Percentiles rank a stretch among this genome's conserved stretches.
phyloP scores from a whole-genome alignment of 2,113 vertebrate genomes.

The Limanda limanda region DNA sequence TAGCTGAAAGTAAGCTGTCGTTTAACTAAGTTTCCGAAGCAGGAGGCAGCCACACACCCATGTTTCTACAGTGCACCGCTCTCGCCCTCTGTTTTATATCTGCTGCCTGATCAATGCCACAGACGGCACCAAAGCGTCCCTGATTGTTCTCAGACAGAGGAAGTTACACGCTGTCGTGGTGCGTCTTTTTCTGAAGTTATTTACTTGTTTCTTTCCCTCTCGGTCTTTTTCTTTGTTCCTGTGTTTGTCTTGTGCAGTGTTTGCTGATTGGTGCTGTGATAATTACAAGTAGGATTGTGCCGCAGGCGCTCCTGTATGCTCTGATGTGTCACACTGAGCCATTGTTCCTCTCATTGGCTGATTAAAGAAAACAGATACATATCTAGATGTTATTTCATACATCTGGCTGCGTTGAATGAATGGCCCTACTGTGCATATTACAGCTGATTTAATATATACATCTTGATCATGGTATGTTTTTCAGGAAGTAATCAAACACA shows the following conservation, averaged over 20 bases:
- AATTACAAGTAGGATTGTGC: slow-evolving; percentile 71
- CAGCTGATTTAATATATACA: background rate
- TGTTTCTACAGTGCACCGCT: background rate
- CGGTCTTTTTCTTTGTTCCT: slow-evolving; percentile 51
- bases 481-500: background rate
- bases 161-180: slow-evolving; percentile 53
- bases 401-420: slow-evolving; percentile 48
- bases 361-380: slow-evolving; percentile 68
- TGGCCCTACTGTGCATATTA: slow-evolving; percentile 22
- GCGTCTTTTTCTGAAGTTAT: slow-evolving; percentile 56
- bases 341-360: slow-evolving; percentile 69
- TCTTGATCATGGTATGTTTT: slow-evolving; percentile 2
- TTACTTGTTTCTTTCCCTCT: slow-evolving; percentile 61
- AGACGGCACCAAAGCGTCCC: slow-evolving; percentile 47
- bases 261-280: slow-evolving; percentile 73
- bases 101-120: slow-evolving; percentile 54
- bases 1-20: slow-evolving; percentile 1
- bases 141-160: slow-evolving; percentile 53
- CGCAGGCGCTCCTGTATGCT: slow-evolving; percentile 52
- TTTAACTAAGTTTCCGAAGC: slow-evolving; percentile 44
- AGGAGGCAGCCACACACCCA: slow-evolving; percentile 12
- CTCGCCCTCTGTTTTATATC: slow-evolving; percentile 34
- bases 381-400: slow-evolving; percentile 41
- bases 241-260: slow-evolving; percentile 63
- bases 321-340: slow-evolving; percentile 66